Base-by-base conservation (phyloP, 2,797 vertebrate species). In the Peromyscus aztecus region DNA sequence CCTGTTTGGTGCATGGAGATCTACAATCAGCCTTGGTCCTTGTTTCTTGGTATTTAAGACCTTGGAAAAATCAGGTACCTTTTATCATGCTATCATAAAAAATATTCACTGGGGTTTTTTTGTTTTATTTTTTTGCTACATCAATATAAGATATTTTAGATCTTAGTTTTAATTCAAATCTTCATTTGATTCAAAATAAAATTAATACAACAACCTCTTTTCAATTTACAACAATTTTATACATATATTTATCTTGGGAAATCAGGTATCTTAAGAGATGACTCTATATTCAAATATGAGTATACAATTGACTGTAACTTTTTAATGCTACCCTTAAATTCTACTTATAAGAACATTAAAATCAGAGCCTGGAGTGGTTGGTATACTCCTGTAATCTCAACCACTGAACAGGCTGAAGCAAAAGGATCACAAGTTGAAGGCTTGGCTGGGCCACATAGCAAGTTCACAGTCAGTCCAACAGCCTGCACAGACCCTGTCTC, bases 311-410 rank as follows among this genome's bases (percentile, higher is more conserved):
- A 52, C 31, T 19, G 4, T 55, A 87, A 83, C 29, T 63, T 88
- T 90, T 84, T 84, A 88, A 82, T 61, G 49, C n/a, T 92, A 76
- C 23, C 87, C 67, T 49, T 90, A 88, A 94, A 83, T 78, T 96
- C 87, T 85, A 55, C 40, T 95, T 82, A 89, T 37, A 83, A 89
- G 84, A 94, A 93, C 27, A 94, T 84, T 92, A 95, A 91, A 67
- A 75, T 67, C n/a, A 52, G 69, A 75, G 69, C 27, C 27, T 40
- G n/a, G n/a, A 37, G 3, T 55, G 67, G 27, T 88, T 88, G 16
- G n/a, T 40, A 57, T 55, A 40, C 57, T 57, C n/a, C 67, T 88
- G 24, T 31, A 88, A 73, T 73, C 24, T 73, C 52, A 88, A 24
- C 4, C 52, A 57, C n/a, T 31, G 14, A 29, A 27, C 9, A 88